Evolutionary conservation across 2,113 vertebrate species (phyloP), one percentile per base, ranked within the genome.

Genomic region (Chelonoidis abingdonii): DNA sequence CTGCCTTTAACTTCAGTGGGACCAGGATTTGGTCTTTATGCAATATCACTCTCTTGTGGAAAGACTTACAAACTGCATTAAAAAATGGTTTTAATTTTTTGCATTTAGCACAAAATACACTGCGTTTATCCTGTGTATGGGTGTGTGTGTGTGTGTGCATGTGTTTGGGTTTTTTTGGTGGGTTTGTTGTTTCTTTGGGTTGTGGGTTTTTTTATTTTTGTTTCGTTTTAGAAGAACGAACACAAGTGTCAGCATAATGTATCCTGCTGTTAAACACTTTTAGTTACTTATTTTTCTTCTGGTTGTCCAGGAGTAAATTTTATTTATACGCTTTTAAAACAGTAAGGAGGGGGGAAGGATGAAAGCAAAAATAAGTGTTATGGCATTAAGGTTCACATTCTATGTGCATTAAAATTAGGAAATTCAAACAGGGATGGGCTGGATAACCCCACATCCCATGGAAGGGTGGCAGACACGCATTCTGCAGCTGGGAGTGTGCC

Each of bases 1-100:
- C 17, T 9, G 49, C 0, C 19, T 87, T 53, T 50, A 49, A 84
- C 11, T 84, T 56, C 57, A 81, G 22, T 8, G 90, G 4, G 24
- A 79, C 53, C 1, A 0, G 22, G 14, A 1, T 27, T 65, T 0
- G 5, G 19, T 1, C 29, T 86, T 93, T 93, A 84, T 90, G 87
- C 87, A 94, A 95, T 76, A 96, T 54, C 59, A 95, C 91, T 19
- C 95, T 90, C 96, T 0, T 84, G 97, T 82, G 97, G 94, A 62
- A 87, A 92, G n/a, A 90, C 8, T 56, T 59, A 10, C 54, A 47
- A 87, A 94, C 24, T 56, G 90, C 86, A 83, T 1, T 10, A 3
- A 22, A 3, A 21, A 47, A 8, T 27, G 14, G 6, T 41, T 47
- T 12, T 80, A 0, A 35, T 52, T 52, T 69, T 69, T n/a, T 19